Evolutionary conservation across 2,113 vertebrate species (phyloP).

Genomic region (Tachuris rubrigastra): DNA sequence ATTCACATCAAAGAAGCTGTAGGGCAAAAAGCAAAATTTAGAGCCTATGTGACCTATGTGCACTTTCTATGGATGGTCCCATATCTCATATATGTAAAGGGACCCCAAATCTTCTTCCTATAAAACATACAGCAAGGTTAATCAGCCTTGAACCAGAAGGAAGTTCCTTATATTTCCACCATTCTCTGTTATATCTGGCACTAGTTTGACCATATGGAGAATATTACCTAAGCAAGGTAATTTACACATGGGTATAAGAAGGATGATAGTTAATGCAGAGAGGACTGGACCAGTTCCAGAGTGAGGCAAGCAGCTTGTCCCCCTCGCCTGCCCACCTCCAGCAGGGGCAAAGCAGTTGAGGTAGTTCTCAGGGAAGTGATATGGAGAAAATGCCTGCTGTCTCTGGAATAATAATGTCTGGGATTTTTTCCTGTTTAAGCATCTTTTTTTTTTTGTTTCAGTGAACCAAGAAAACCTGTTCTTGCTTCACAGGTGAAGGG

Average conservation of each 20-base stretch:
- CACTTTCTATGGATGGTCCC: not conserved
- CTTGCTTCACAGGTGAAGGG: not conserved
- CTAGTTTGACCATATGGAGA: not conserved
- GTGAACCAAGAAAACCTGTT: not conserved
- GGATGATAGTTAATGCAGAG: not conserved
- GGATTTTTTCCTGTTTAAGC: accelerated
- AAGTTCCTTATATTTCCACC: not conserved
- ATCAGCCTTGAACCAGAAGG: not conserved
- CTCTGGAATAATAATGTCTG: not conserved
- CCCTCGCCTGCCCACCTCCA: not conserved
- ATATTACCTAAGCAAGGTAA: not conserved
- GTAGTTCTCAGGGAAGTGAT: not conserved
- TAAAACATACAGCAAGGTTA: not conserved
- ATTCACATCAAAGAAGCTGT: not conserved
- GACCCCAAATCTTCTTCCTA: not conserved
- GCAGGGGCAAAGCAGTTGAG: not conserved
- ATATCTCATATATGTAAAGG: not conserved
- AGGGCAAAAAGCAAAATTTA: not conserved
- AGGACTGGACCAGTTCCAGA: not conserved
- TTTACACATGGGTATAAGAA: not conserved
- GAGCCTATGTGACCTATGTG: accelerated
- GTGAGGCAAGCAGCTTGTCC: not conserved
- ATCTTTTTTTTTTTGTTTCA: not conserved
- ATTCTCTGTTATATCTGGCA: not conserved
- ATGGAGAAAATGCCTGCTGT: not conserved